Base-by-base conservation (phyloP, 2,888 invertebrate genomes). In the Erannis defoliaria region DNA sequence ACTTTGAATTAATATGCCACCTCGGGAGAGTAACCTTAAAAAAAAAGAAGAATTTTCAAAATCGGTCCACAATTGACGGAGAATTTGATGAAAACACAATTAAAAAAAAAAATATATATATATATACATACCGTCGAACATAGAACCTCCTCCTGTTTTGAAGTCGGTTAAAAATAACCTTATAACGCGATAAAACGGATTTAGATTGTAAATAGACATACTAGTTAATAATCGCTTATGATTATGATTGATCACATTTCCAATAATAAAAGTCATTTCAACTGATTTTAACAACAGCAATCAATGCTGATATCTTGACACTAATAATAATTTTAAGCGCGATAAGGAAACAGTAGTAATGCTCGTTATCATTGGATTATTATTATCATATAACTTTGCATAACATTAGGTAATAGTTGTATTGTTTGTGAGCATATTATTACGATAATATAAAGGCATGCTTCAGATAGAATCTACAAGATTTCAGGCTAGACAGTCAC, bases 251-350 rank as follows among this genome's bases (percentile, higher is more conserved):
- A 33, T 46, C 10, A 19, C 31, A 18, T 18, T 19, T 46, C 19
- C 8, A 31, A 16, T 26, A 19, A 31, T 21, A 31, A 19, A 19
- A 43, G 43, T 37, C 18, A 60, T 59, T 26, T 19, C 4, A 21
- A 50, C 19, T 38, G 37, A 55, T 50, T 46, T 43, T 42, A 46
- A 49, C 16, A 43, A 58, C 55, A 60, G 38, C 49, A 51, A 66
- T 59, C 50, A n/a, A 62, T 57, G 43, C 9, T 50, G 26, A 61
- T 66, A 71, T 64, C 54, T 48, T 60, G 66, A 62, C 62, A 54
- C 12, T 10, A 62, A 60, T 51, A n/a, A 26, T 53, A 23, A 42
- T 53, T 48, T 16, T 18, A 8, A 21, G 10, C 12, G 40, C 42
- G 58, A 65, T 65, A 63, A 60, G 40, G 3, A 46, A 37, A 58